These are phyloP conservation scores for Dynastes maya DNA, from an alignment of 2,888 invertebrate genomes.

Conservation along the genomic window DNA sequence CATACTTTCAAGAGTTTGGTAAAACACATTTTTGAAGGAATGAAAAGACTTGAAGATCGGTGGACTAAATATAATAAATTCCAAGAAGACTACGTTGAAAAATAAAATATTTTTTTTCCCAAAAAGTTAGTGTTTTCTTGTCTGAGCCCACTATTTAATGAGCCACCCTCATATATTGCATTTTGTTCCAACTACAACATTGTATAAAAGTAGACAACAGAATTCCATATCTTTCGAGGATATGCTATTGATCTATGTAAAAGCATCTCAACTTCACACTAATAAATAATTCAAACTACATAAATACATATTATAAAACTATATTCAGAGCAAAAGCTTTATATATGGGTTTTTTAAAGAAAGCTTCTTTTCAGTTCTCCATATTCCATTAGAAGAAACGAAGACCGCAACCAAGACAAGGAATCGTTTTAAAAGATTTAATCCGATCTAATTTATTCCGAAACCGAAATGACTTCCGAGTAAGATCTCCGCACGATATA, in stretches of 20 bases:
- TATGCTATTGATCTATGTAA: too few species aligned
- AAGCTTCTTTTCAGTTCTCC: constrained; percentile 23
- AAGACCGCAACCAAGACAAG: constrained; percentile 59
- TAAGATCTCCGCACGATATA: constrained; percentile 65
- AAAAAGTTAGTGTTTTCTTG: too few species aligned
- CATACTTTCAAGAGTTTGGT: too few species aligned
- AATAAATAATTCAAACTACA: constrained; percentile 31
- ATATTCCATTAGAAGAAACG: constrained; percentile 52
- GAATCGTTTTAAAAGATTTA: constrained; percentile 60
- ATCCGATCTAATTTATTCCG: constrained; percentile 66
- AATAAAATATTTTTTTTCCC: too few species aligned
- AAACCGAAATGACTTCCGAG: constrained; percentile 67
- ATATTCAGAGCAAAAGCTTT: constrained; percentile 10
- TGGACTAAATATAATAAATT: too few species aligned
- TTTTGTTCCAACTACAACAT: too few species aligned
- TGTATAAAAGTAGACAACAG: too few species aligned
- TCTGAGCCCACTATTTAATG: too few species aligned
- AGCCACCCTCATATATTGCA: too few species aligned
- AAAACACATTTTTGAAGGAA: too few species aligned
- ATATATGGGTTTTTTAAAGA: constrained; percentile 11
- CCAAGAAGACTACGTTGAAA: too few species aligned
- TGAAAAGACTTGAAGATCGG: too few species aligned
- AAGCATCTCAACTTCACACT: not conserved
- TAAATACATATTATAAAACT: not conserved
- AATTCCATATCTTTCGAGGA: not conserved